Percentiles rank a stretch among this genome's conserved stretches.
phyloP scores from a whole-genome alignment of 2,888 invertebrate genomes.

The Belgica antarctica region DNA sequence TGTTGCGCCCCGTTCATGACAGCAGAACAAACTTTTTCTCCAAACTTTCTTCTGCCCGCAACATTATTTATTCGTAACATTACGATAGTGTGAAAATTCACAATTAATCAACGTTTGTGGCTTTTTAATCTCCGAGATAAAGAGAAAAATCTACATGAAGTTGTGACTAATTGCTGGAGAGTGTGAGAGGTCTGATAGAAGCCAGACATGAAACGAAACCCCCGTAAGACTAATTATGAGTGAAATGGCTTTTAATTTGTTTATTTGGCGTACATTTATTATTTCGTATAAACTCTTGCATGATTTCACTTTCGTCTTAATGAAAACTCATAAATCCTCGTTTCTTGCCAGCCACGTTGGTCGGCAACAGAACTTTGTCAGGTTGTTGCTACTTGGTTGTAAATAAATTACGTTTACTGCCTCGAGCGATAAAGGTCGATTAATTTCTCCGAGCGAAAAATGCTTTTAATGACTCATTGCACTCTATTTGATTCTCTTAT shows the following conservation, averaged over 20 bases:
- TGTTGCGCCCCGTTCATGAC: not conserved
- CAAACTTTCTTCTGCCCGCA: not conserved
- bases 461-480: not conserved
- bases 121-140: constrained; percentile 17
- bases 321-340: constrained; percentile 25
- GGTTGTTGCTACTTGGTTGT: not conserved
- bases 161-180: constrained; percentile 10
- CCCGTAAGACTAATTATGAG: constrained; percentile 13
- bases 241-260: constrained; percentile 22
- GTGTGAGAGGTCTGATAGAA: not conserved
- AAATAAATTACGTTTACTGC: not conserved
- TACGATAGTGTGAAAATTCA: constrained; percentile 17
- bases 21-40: no score
- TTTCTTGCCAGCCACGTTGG: no score
- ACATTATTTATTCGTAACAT: not conserved
- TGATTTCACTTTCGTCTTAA: constrained; percentile 18
- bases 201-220: not conserved
- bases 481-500: not conserved
- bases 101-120: constrained; percentile 24
- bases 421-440: not conserved
- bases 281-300: constrained; percentile 8
- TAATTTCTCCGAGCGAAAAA: not conserved
- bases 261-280: constrained; percentile 15
- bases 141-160: constrained; percentile 5
- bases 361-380: not conserved